Evolutionary conservation across 64 coral and sea anemone genomes (phyloP).

Genomic region (Anthopleura sola): DNA sequence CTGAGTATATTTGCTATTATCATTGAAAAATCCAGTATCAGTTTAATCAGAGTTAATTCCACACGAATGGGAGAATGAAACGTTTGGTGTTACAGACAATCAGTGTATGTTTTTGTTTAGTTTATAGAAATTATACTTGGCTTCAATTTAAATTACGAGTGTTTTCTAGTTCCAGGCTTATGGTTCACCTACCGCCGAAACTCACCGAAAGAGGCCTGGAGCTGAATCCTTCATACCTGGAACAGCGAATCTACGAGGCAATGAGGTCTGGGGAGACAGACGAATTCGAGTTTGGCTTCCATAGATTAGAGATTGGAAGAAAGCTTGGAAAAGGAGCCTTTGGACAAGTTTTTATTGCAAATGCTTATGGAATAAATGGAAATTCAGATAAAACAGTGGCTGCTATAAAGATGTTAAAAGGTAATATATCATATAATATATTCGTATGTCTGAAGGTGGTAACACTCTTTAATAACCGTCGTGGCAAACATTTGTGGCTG

Average conservation of each 20-base stretch:
- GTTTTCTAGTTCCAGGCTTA: slow-evolving; percentile 8
- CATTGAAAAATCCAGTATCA: too few relatives aligned
- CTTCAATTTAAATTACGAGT: too few relatives aligned
- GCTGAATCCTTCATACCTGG: slow-evolving; percentile 80
- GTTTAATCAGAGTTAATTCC: too few relatives aligned
- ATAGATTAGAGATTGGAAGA: slow-evolving; percentile 73
- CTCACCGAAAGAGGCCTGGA: slow-evolving; percentile 62
- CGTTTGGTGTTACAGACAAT: too few relatives aligned
- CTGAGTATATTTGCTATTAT: too few relatives aligned
- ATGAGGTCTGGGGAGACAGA: slow-evolving; percentile 78
- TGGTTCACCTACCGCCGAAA: background rate
- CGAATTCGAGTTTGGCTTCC: slow-evolving; percentile 84
- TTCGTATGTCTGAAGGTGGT: too few relatives aligned
- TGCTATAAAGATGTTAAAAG: slow-evolving; percentile 81
- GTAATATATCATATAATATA: slow-evolving; percentile 16
- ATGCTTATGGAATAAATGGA: slow-evolving; percentile 68
- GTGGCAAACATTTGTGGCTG: too few relatives aligned
- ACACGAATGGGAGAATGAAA: too few relatives aligned
- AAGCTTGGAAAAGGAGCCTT: slow-evolving; percentile 86
- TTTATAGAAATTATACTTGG: too few relatives aligned
- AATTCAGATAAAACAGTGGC: slow-evolving; percentile 36
- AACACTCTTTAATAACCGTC: too few relatives aligned
- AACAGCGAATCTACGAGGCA: slow-evolving; percentile 86
- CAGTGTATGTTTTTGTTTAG: too few relatives aligned
- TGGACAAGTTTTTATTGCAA: slow-evolving; percentile 78